These are phyloP conservation scores for Sussaba pulchella DNA, from an alignment of 2,888 invertebrate species.

Conservation along the genomic window DNA sequence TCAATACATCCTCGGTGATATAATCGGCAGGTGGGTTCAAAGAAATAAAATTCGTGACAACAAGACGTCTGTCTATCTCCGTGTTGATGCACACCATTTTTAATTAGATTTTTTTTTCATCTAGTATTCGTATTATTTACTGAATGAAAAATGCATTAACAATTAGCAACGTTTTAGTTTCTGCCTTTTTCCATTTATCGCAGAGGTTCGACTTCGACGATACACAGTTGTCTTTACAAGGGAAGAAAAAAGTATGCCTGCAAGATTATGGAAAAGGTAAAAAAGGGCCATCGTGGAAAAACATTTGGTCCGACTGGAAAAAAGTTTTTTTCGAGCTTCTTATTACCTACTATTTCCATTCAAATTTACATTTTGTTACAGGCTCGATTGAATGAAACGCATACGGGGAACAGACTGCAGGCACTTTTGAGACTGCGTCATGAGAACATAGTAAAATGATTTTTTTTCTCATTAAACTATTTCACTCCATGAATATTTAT, in stretches of 20 bases:
- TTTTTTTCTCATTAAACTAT: background rate
- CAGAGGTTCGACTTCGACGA: constrained; percentile 81
- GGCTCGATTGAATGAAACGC: constrained; percentile 76
- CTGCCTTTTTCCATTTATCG: constrained; percentile 39
- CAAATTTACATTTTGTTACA: constrained; percentile 59
- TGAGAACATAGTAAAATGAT: constrained; percentile 79
- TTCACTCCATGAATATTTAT: background rate
- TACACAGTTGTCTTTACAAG: constrained; percentile 81
- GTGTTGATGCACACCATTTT: too few relatives aligned
- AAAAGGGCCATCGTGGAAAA: constrained; percentile 10
- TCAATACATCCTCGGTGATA: constrained; percentile 76
- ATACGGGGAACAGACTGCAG: constrained; percentile 76
- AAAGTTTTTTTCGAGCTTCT: constrained; percentile 2
- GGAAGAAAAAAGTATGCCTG: constrained; percentile 81
- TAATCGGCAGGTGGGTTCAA: constrained; percentile 79
- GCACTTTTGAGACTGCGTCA: constrained; percentile 78
- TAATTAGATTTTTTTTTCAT: too few relatives aligned
- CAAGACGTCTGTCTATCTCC: too few relatives aligned
- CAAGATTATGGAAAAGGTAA: constrained; percentile 82
- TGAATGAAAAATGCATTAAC: background rate
- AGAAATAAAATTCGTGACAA: constrained; percentile 14
- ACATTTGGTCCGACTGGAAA: background rate
- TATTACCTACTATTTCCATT: too few relatives aligned
- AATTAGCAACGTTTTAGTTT: background rate
- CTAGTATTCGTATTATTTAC: too few relatives aligned